Evolutionary conservation across 1,140 invertebrate genomes (phyloP).

Genomic region (Lepidotrigona ventralis): DNA sequence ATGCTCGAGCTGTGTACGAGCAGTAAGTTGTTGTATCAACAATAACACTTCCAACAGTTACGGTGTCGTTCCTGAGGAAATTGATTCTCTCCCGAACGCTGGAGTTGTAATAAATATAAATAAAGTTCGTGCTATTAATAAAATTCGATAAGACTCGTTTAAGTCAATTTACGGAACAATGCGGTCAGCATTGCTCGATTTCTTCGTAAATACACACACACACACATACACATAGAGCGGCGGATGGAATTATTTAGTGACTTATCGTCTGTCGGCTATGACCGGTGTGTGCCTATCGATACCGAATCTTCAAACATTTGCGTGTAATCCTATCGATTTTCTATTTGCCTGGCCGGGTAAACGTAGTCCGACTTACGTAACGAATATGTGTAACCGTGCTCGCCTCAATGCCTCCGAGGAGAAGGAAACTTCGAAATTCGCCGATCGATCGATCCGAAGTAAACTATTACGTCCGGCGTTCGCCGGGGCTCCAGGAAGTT

Average conservation of each 20-base stretch:
- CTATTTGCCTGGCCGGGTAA: slow-evolving; percentile 1
- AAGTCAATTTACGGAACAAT: neutral
- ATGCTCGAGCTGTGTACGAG: no score
- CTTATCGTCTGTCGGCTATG: slow-evolving; percentile 11
- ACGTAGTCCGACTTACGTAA: neutral
- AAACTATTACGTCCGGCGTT: slow-evolving; percentile 1
- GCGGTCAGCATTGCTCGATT: neutral
- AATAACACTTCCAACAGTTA: no score
- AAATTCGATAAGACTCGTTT: no score
- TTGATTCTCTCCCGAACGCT: no score
- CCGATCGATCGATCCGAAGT: neutral
- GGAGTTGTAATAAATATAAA: no score
- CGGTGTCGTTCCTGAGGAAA: no score
- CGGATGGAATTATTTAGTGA: slow-evolving; percentile 3
- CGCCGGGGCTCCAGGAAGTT: neutral
- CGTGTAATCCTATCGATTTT: slow-evolving; percentile 29
- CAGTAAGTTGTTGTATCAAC: no score
- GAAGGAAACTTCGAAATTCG: slow-evolving; percentile 10
- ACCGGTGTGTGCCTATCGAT: neutral
- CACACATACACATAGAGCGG: neutral
- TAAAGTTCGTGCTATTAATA: no score
- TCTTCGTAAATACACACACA: neutral
- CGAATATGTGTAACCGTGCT: neutral
- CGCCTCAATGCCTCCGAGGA: neutral
- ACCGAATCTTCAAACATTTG: slow-evolving; percentile 27